Evolutionary conservation across 2,888 invertebrate species (phyloP).

Genomic region (Pristionchus exspectatus): DNA sequence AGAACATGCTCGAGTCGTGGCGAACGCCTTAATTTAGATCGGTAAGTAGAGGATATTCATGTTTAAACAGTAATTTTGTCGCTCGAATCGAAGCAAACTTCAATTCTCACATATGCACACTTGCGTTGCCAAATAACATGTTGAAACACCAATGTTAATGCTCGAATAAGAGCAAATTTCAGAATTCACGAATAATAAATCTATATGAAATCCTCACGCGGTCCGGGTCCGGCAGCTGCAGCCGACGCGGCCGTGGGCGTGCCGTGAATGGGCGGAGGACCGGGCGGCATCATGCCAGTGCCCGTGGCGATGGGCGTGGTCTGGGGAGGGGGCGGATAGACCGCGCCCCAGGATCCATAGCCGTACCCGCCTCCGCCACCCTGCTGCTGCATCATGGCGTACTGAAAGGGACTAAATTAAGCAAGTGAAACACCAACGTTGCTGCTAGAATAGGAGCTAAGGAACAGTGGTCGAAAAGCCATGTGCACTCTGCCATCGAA

Average conservation of each 20-base stretch:
- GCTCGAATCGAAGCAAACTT: too few species aligned
- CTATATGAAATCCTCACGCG: neutral
- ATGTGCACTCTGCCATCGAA: neutral
- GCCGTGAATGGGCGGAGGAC: constrained; percentile 12
- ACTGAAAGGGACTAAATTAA: neutral
- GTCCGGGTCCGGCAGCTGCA: constrained; percentile 42
- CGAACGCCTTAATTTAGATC: neutral
- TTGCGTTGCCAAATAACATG: too few species aligned
- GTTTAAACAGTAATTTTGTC: too few species aligned
- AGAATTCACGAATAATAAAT: too few species aligned
- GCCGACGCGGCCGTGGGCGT: constrained; percentile 50
- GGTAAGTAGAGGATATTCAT: too few species aligned
- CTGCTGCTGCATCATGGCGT: constrained; percentile 43
- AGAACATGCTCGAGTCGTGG: constrained; percentile 34
- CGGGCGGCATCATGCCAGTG: neutral
- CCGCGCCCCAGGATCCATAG: constrained; percentile 52
- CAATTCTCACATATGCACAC: too few species aligned
- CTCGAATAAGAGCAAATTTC: too few species aligned
- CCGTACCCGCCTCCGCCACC: constrained; percentile 50
- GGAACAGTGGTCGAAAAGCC: neutral
- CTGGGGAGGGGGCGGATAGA: constrained; percentile 51
- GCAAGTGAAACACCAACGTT: too few species aligned
- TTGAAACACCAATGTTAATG: too few species aligned
- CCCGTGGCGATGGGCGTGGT: constrained; percentile 17
- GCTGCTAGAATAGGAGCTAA: neutral